These are phyloP conservation scores for Ailurus styani DNA, from an alignment of 2,113 vertebrate species.

Conservation along the genomic window DNA sequence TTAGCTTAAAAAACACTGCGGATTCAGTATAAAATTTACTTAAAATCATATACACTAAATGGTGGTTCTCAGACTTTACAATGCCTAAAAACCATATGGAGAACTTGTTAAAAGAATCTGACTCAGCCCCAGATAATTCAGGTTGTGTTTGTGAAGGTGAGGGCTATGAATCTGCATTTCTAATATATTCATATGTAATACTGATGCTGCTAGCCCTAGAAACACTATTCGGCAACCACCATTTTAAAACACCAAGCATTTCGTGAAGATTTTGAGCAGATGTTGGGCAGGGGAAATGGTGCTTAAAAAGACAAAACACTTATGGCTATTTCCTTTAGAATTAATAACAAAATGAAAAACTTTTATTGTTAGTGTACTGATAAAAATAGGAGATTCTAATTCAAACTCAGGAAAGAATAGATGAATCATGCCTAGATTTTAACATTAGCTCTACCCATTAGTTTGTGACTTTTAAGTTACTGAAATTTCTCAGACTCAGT, in stretches of 20 bases:
- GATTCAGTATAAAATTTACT: not conserved
- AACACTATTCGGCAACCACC: not conserved
- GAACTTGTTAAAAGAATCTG: not conserved
- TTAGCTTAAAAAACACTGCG: not conserved
- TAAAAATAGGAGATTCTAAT: not conserved
- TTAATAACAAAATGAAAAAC: not conserved
- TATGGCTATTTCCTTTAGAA: not conserved
- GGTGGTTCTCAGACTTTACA: not conserved
- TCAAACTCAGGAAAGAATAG: not conserved
- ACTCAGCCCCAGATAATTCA: not conserved
- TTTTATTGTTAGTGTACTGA: not conserved
- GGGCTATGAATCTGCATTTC: not conserved
- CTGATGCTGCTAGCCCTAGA: not conserved
- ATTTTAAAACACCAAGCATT: not conserved
- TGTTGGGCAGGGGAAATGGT: rapidly evolving
- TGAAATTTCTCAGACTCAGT: not conserved
- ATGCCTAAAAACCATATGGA: not conserved
- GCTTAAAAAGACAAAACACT: not conserved
- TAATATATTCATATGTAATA: not conserved
- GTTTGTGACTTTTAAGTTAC: not conserved
- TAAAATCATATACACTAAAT: not conserved
- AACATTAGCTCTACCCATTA: not conserved
- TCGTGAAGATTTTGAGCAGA: not conserved
- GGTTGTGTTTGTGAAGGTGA: not conserved
- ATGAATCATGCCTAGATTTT: not conserved